A percentile compares a stretch with the other conserved stretches of the same genome.
phyloP scores from a whole-genome alignment of 2,113 vertebrate genomes.

The Oryzias javanicus region DNA sequence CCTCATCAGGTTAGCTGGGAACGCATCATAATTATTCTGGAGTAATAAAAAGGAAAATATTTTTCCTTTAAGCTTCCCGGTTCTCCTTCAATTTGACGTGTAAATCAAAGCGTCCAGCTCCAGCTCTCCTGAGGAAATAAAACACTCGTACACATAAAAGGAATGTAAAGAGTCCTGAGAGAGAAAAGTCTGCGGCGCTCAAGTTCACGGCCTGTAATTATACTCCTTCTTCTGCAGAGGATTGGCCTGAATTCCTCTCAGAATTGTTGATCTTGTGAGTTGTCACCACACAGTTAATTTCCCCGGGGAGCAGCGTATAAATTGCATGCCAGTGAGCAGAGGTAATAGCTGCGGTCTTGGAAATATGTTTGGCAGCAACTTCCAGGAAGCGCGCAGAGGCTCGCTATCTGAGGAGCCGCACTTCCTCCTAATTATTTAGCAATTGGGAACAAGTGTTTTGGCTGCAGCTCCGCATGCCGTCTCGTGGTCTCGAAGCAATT shows the following conservation, averaged over 20 bases:
- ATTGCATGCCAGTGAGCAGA: constrained; percentile 68
- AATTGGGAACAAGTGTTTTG: constrained; percentile 50
- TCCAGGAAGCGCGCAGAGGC: constrained; percentile 43
- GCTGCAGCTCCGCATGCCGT: constrained; percentile 44
- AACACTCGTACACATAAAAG: constrained; percentile 13
- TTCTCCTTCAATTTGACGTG: neutral
- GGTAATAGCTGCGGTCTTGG: constrained; percentile 59
- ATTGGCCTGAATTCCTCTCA: constrained; percentile 67
- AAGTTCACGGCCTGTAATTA: constrained; percentile 67
- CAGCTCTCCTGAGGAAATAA: constrained; percentile 1
- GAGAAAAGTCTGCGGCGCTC: constrained; percentile 17
- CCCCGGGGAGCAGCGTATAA: constrained; percentile 67
- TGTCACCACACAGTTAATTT: constrained; percentile 76
- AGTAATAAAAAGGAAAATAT: neutral
- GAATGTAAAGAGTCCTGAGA: constrained; percentile 38
- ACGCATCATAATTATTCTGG: too few relatives aligned
- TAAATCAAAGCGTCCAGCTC: constrained; percentile 6
- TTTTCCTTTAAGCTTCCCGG: neutral
- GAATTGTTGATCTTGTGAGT: constrained; percentile 77
- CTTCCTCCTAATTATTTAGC: constrained; percentile 54
- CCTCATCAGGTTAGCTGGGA: too few relatives aligned
- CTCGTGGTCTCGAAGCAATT: constrained; percentile 54
- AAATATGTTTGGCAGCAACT: constrained; percentile 60
- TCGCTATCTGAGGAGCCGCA: constrained; percentile 20
- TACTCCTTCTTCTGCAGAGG: constrained; percentile 53